Evolutionary conservation across 1,140 invertebrate species (phyloP).

Genomic region (Hypsibius dujardini): DNA sequence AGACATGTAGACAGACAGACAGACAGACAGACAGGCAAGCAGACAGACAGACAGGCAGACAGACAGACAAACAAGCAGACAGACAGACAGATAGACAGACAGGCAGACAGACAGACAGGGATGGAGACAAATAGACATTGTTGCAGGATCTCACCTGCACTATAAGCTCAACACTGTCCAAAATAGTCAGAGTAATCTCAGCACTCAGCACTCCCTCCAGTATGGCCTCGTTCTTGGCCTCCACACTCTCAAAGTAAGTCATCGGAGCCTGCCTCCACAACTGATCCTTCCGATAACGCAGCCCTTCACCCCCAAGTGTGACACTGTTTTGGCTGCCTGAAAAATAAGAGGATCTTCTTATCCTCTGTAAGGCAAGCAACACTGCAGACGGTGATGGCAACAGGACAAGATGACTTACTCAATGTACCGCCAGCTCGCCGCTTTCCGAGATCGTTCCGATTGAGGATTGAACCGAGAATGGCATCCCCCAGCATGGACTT

Average conservation of each 20-base stretch:
- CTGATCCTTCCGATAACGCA: conserved; percentile 65
- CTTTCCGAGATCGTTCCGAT: conserved; percentile 71
- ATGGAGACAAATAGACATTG: no score
- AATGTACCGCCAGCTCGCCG: conserved; percentile 37
- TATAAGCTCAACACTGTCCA: conserved; percentile 70
- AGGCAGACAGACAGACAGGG: no score
- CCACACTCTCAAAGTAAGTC: conserved; percentile 23
- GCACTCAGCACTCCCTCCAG: conserved; percentile 69
- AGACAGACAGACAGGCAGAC: no score
- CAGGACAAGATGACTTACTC: conserved; percentile 12
- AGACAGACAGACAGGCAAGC: no score
- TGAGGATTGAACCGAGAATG: conserved; percentile 72
- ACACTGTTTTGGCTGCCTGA: background rate
- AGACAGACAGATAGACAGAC: no score
- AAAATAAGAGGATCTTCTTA: background rate
- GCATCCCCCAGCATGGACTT: conserved; percentile 74
- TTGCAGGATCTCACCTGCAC: conserved; percentile 44
- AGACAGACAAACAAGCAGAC: no score
- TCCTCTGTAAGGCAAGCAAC: background rate
- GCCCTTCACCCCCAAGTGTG: conserved; percentile 37
- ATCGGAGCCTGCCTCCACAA: conserved; percentile 42
- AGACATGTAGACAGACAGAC: no score
- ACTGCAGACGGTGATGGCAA: background rate
- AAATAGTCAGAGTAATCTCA: conserved; percentile 64
- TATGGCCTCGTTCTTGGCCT: conserved; percentile 41